Evolutionary conservation across 2,113 vertebrate species (phyloP), one percentile per base, ranked within the genome.

Genomic region (Charadrius vociferus): DNA sequence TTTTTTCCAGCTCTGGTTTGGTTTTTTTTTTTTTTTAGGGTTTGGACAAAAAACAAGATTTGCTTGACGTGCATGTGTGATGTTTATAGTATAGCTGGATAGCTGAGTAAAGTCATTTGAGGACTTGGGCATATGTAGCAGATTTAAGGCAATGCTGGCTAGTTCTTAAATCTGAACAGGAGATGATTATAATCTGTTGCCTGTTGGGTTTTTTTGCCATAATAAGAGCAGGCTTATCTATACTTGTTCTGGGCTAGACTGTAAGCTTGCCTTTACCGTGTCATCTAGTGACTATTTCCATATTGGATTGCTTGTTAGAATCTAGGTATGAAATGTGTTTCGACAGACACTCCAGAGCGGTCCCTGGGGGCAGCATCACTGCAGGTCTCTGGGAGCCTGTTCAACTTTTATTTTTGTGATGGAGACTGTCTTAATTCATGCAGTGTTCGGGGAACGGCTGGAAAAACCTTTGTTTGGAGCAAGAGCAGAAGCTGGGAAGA

Each of bases 321-420:
- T 59, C 50, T 74, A 61, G 78, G 81, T 96, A 82, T 81, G 82
- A 85, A 90, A 94, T 84, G 80, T 50, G 72, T 75, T 95, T 67
- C 1, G 81, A 73, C 86, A 95, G 84, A 73, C 67, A 37, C 78
- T 95, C 81, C 86, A 43, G 63, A 86, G 53, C 18, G 4, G 61
- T 81, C 91, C 89, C 74, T 14, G 83, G 47, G 82, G 77, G 47
- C 75, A 89, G 88, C 77, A 21, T 67, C 80, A 20, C 53, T 59
- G 78, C 91, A 85, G 84, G 87, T 92, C 90, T 56, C 79, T 50
- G 80, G 87, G 83, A 96, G 72, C 37, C 70, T 62, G 59, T 68
- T 91, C 81, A 94, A 92, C 90, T 94, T 93, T 63, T 56, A 63
- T 87, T 87, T 87, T 71, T 67, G 65, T 77, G 91, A 21, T 80